Conservation (phyloP, 2,113 vertebrate genomes). For the Alaudala cheleensis region DNA sequence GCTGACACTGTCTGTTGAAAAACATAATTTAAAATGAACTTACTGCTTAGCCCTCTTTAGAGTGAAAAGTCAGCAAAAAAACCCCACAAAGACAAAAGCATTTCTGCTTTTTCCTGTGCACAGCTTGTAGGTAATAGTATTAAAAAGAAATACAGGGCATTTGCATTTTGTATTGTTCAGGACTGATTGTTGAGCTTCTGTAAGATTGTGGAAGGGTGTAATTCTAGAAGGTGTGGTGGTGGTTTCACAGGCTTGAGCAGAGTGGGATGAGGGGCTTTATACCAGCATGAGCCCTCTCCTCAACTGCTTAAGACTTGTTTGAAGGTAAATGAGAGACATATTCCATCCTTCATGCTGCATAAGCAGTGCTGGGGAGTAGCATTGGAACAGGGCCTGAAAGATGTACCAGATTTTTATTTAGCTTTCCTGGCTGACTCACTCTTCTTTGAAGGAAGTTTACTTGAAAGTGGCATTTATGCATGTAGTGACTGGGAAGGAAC, state of each 20-base stretch:
- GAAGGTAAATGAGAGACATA: neutral
- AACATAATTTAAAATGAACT: neutral
- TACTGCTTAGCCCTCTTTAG: neutral
- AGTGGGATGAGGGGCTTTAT: neutral
- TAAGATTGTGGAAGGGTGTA: neutral
- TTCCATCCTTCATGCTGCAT: neutral
- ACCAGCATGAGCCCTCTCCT: neutral
- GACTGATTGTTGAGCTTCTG: neutral
- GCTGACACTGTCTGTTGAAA: neutral
- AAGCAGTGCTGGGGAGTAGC: neutral
- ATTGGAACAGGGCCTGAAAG: neutral
- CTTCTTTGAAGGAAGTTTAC: neutral
- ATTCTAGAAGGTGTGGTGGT: neutral
- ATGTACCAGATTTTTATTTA: neutral
- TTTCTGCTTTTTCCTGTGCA: neutral
- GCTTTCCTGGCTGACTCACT: neutral
- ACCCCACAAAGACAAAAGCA: too few relatives aligned
- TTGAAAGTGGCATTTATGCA: neutral
- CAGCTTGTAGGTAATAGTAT: neutral
- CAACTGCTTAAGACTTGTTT: neutral
- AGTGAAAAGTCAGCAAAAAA: neutral
- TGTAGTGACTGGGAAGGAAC: neutral
- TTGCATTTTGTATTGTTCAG: rapidly evolving
- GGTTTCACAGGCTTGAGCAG: neutral
- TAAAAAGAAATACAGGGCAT: neutral